Evolutionary conservation across 2,888 invertebrate species (phyloP).

Genomic region (Hypselothyrea guttata): DNA sequence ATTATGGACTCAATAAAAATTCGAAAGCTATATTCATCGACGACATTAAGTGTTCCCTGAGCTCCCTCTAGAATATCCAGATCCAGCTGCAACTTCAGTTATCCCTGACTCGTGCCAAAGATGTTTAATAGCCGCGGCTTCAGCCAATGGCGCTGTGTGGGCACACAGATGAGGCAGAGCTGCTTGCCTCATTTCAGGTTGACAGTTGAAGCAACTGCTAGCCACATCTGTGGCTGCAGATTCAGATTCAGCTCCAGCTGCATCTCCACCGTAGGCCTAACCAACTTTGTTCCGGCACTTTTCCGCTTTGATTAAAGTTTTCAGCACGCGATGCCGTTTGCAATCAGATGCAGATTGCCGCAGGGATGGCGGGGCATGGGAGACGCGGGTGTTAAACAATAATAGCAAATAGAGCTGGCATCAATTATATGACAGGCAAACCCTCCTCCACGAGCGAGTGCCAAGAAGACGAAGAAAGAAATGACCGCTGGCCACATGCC

Average conservation of each 20-base stretch:
- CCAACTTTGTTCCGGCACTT: slow-evolving; percentile 45
- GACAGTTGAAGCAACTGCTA: slow-evolving; percentile 59
- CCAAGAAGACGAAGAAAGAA: too few relatives aligned
- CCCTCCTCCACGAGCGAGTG: slow-evolving; percentile 40
- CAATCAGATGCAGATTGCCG: slow-evolving; percentile 41
- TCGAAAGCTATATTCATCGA: slow-evolving; percentile 45
- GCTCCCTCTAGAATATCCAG: slow-evolving; percentile 24
- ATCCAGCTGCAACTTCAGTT: slow-evolving; percentile 13
- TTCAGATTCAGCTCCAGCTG: slow-evolving; percentile 7
- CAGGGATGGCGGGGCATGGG: slow-evolving; percentile 2
- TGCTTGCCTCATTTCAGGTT: slow-evolving; percentile 62
- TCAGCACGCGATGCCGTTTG: slow-evolving; percentile 46
- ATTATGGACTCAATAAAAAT: slow-evolving; percentile 59
- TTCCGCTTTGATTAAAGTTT: slow-evolving; percentile 69
- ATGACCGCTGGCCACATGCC: slow-evolving; percentile 48
- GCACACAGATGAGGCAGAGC: slow-evolving; percentile 40
- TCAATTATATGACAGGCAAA: slow-evolving; percentile 72
- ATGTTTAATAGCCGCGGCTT: slow-evolving; percentile 67
- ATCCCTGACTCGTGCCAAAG: slow-evolving; percentile 67
- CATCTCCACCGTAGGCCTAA: slow-evolving; percentile 48
- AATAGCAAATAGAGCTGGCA: slow-evolving; percentile 74
- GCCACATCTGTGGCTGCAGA: too few relatives aligned
- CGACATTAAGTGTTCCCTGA: slow-evolving; percentile 31
- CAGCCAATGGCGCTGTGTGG: slow-evolving; percentile 52
- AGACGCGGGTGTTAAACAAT: slow-evolving; percentile 69